Base-by-base conservation (phyloP, 2,797 vertebrate genomes). In the Neomorphus geoffroyi region DNA sequence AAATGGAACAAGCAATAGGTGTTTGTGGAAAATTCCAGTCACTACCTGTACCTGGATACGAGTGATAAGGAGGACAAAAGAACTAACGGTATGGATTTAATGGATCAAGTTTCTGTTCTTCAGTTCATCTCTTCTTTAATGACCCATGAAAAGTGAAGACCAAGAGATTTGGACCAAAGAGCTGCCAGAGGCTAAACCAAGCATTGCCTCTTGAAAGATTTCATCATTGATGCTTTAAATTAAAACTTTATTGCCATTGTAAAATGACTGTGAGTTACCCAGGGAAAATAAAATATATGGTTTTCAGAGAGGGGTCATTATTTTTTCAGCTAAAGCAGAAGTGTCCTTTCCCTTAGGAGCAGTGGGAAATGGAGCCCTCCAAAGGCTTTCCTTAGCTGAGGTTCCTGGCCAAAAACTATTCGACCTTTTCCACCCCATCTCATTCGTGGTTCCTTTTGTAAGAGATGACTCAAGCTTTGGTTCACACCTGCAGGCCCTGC, bases 51-150 rank as follows among this genome's bases (percentile, higher is more conserved):
- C 79, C 51, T 72, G 86, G 90, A 66, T 72, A 62, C 53, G 11
- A 77, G n/a, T 88, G 96, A 85, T 92, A 92, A 92, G 92, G 80
- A 91, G 77, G 73, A 93, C 88, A 94, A 90, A 93, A 85, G 94
- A 93, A 90, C 56, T 88, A 96, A 94, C 64, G 64, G 88, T 41
- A 77, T 57, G 74, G 77, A 80, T 93, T 96, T 97, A 96, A 93
- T 93, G 90, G 83, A 93, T 96, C 94, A 90, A 92, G 91, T 64
- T 96, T 90, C 74, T 92, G 61, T 81, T 93, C 88, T 90, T 91
- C 91, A 96, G 90, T 96, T 93, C 90, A 93, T 96, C 92, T 96
- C 90, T 88, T 93, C 83, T 88, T 94, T 95, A 96, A 96, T 96
- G 94, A 83, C 35, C 94, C 96, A 88, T 96, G 95, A 94, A 93